A percentile compares a stretch with the other conserved stretches of the same genome.
Conservation (phyloP, 2,888 invertebrate genomes). For the Sepioteuthis lessoniana region DNA sequence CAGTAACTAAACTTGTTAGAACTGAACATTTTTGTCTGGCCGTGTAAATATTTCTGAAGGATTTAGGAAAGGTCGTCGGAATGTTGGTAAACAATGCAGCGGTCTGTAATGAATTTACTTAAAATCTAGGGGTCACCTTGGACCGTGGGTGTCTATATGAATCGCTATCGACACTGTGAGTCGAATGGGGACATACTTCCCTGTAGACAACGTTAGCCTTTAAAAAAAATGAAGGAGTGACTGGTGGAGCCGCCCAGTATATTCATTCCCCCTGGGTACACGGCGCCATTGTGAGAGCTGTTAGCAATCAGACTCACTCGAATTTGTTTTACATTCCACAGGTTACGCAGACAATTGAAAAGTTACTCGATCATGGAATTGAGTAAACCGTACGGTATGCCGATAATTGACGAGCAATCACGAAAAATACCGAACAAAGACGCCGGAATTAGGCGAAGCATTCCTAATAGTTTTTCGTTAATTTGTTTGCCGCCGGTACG, state of each 20-base stretch:
- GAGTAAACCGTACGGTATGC: background rate
- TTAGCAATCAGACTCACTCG: background rate
- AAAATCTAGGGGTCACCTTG: background rate
- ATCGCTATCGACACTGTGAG: background rate
- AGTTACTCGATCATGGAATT: conserved; percentile 11
- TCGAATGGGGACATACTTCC: background rate
- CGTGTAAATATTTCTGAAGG: background rate
- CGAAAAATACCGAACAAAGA: background rate
- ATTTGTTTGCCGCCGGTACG: background rate
- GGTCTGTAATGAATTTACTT: conserved; percentile 11
- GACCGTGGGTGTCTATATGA: background rate
- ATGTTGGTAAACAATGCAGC: background rate
- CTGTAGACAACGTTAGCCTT: background rate
- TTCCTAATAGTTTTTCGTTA: background rate
- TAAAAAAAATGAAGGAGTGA: background rate
- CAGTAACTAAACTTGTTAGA: too few species aligned
- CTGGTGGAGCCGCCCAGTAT: background rate
- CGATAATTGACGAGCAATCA: conserved; percentile 13
- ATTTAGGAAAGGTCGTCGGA: background rate
- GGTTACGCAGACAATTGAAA: background rate
- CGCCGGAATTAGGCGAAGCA: background rate
- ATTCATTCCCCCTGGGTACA: background rate
- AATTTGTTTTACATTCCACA: background rate
- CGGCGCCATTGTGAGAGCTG: background rate
- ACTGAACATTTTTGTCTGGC: background rate